phyloP scores from a whole-genome alignment of 2,113 vertebrate genomes.

The Galeopterus variegatus region DNA sequence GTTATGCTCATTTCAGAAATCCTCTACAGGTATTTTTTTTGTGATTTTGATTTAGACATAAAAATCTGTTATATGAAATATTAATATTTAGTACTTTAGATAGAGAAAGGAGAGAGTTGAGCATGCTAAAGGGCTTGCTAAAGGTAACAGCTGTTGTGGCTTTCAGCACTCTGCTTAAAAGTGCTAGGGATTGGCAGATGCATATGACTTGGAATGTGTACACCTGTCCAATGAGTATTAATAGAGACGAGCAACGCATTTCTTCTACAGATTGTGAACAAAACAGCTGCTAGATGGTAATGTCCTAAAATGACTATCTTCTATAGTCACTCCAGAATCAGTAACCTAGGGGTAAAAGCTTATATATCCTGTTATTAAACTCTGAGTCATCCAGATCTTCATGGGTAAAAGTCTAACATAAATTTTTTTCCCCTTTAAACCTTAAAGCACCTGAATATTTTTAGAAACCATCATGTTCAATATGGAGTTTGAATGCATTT shows the following conservation, averaged over 20 bases:
- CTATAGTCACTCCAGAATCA: constrained; percentile 16
- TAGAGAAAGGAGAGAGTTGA: background rate
- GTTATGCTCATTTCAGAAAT: background rate
- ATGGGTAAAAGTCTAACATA: constrained; percentile 35
- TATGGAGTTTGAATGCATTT: background rate
- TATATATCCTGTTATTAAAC: constrained; percentile 49
- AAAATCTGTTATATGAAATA: background rate
- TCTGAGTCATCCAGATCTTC: constrained; percentile 44
- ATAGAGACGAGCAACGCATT: constrained; percentile 75
- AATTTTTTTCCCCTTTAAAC: constrained; percentile 24
- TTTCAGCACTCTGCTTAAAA: constrained; percentile 61
- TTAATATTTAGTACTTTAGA: background rate
- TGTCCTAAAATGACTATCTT: constrained; percentile 56
- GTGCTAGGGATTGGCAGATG: constrained; percentile 63
- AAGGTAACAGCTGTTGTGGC: constrained; percentile 69
- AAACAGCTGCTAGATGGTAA: constrained; percentile 73
- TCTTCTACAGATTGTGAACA: constrained; percentile 58
- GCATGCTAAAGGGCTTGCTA: background rate
- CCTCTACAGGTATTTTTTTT: background rate
- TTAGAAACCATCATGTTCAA: background rate
- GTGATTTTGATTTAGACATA: constrained; percentile 20
- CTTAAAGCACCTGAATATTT: constrained; percentile 39
- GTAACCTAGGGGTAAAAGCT: constrained; percentile 55
- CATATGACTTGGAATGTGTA: constrained; percentile 52
- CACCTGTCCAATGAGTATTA: constrained; percentile 79